phyloP scores from a whole-genome alignment of 2,888 invertebrate species.

The Strigamia transsilvanica region DNA sequence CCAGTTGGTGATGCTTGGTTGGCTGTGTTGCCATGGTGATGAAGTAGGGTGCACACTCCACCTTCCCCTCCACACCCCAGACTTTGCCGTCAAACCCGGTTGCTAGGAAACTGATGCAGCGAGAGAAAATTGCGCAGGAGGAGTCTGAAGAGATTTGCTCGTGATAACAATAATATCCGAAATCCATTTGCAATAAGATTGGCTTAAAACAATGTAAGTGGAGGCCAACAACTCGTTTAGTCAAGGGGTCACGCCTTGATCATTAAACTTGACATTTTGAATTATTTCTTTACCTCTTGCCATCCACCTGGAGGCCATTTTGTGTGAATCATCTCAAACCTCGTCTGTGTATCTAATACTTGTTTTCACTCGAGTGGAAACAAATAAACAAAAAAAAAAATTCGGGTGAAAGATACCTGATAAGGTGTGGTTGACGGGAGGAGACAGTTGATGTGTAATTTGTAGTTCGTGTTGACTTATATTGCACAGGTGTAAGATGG shows the following conservation, averaged over 20 bases:
- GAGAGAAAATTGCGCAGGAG: constrained; percentile 38
- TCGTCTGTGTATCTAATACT: background rate
- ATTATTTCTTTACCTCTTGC: background rate
- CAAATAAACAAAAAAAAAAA: background rate
- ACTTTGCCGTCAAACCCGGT: constrained; percentile 7
- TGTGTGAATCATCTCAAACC: background rate
- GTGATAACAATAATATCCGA: constrained; percentile 34
- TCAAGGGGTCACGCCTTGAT: constrained; percentile 16
- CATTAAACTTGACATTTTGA: background rate
- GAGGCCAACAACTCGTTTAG: constrained; percentile 1
- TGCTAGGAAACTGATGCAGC: constrained; percentile 35
- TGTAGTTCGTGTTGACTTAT: constrained; percentile 11
- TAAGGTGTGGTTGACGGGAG: constrained; percentile 30
- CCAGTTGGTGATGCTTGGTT: constrained; percentile 20
- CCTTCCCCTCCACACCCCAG: background rate
- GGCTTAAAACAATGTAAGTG: constrained; percentile 11
- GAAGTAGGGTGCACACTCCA: background rate
- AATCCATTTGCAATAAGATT: constrained; percentile 27
- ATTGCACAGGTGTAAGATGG: background rate
- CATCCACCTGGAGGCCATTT: background rate
- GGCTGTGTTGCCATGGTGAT: constrained; percentile 34
- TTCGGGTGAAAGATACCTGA: background rate
- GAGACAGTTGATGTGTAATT: constrained; percentile 16
- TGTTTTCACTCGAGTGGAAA: background rate
- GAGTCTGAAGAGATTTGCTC: constrained; percentile 24